These are phyloP conservation scores for Dicrurus megarhynchus DNA, from an alignment of 2,113 vertebrate species.

Conservation along the genomic window DNA sequence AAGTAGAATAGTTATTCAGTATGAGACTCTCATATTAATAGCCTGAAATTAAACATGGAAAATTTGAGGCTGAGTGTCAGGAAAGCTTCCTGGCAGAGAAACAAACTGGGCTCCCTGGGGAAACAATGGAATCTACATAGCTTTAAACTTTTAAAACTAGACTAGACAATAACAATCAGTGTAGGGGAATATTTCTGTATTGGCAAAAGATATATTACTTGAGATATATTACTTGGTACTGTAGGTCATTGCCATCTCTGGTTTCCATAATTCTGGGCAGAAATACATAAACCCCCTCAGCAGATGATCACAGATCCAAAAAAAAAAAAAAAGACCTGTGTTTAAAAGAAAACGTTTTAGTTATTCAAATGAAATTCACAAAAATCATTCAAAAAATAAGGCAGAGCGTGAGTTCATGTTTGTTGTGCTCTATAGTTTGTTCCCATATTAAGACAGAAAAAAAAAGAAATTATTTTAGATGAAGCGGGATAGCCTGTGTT, in stretches of 20 bases:
- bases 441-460: background rate
- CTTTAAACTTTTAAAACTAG: conserved; percentile 49
- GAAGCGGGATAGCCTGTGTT: background rate
- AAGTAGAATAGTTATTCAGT: background rate
- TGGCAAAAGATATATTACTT: conserved; percentile 4
- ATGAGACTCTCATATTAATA: conserved; percentile 38
- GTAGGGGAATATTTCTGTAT: conserved; percentile 20
- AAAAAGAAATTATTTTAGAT: background rate
- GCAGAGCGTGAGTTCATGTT: background rate
- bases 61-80: conserved; percentile 54
- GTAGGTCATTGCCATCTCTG: background rate
- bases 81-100: conserved; percentile 59
- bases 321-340: background rate
- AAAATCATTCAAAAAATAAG: background rate
- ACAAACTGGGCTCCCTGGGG: conserved; percentile 45
- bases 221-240: background rate
- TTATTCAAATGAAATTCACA: background rate
- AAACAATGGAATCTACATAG: conserved; percentile 52
- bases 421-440: background rate
- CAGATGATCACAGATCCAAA: background rate
- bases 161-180: conserved; percentile 58
- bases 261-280: background rate
- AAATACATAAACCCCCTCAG: background rate
- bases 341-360: background rate
- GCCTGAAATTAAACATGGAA: conserved; percentile 64